These are phyloP conservation scores for Darevskia nairensis DNA, from an alignment of 2,797 vertebrate species.

Conservation along the genomic window DNA sequence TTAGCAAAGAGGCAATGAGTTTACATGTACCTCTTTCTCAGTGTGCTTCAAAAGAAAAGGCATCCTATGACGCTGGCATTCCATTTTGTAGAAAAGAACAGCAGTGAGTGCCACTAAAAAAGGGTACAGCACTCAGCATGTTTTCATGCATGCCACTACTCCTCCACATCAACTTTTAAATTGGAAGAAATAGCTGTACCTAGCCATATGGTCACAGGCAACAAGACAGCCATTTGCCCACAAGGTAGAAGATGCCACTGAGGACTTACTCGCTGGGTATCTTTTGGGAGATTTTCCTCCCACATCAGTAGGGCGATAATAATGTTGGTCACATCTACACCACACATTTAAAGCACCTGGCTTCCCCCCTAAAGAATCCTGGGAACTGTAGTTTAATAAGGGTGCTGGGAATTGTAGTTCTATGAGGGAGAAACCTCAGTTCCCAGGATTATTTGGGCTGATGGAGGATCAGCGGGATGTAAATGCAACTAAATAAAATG, in stretches of 20 bases:
- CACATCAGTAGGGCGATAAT: not conserved
- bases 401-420: no score
- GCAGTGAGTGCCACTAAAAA: slow-evolving; percentile 23
- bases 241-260: not conserved
- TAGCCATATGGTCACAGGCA: not conserved
- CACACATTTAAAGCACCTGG: no score
- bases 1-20: slow-evolving; percentile 14
- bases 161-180: no score
- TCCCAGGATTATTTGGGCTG: no score
- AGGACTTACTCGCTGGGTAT: not conserved
- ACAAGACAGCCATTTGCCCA: not conserved
- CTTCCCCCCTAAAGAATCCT: no score
- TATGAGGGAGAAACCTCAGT: no score
- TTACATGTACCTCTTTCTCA: slow-evolving; percentile 17
- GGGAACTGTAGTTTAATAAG: no score
- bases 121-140: not conserved
- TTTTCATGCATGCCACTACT: not conserved
- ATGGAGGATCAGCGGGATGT: no score
- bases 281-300: not conserved
- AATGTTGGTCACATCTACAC: no score
- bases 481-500: no score
- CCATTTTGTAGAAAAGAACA: slow-evolving; percentile 28
- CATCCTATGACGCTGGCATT: not conserved
- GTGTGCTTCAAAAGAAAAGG: slow-evolving; percentile 33
- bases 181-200: not conserved